Evolutionary conservation across 2,888 invertebrate genomes (phyloP), one percentile per base, ranked within the genome.

Genomic region (Piscicola geometra): DNA sequence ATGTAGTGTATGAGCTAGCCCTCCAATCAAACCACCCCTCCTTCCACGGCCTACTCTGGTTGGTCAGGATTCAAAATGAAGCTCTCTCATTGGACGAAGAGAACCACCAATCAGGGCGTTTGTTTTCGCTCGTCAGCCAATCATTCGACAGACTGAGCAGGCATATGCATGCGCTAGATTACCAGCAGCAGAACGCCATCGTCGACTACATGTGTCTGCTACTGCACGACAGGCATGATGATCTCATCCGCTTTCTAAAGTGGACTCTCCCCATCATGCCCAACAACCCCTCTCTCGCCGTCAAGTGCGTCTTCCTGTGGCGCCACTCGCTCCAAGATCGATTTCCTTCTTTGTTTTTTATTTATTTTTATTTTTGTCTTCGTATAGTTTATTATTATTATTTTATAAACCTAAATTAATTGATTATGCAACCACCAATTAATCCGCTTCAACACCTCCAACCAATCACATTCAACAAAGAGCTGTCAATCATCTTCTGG

Each of bases 41-140:
- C 21, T 28, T 50, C 52, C 71, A 47, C 32, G 33, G 32, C 21
- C 28, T 47, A 5, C n/a, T 71, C 1, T 71, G 71, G 71, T 30
- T 71, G 52, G 52, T 30, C 52, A 71, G 71, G 30, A 32, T 71
- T 28, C 30, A 52, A 25, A 41, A 25, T 28, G 30, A 25, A 25
- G 1, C 30, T 0, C 50, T 2, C 1, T 15, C 47, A 28, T 21
- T 25, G 30, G 32, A 28, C 28, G 52, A 25, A 1, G 71, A 50
- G 25, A 30, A 21, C 71, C n/a, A n/a, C n/a, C 52, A 52, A 52
- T 71, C 71, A 52, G 52, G 30, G 18, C 5, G 3, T 3, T 71
- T 71, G 18, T 71, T 71, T 52, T 21, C 32, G 9, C 52, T 71
- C 28, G 71, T 71, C 21, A 50, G 52, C 32, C 47, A 71, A 71